Conservation (phyloP, 2,113 vertebrate species). For the Pachypanchax playfairii region DNA sequence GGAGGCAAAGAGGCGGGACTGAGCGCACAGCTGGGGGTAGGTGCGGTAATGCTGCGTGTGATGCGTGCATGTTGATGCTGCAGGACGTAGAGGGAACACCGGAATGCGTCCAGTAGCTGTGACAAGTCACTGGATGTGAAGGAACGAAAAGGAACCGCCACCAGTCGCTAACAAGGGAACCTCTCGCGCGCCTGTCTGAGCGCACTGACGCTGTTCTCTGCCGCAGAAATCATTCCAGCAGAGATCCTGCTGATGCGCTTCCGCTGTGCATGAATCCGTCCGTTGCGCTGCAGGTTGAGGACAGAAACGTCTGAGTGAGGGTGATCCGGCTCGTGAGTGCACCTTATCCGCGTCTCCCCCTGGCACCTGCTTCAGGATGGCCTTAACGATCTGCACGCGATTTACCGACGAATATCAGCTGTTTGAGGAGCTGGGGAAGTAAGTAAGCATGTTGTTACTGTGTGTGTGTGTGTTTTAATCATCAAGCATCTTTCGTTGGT, state of each 20-base stretch:
- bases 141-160: neutral
- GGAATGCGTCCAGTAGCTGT: slow-evolving; percentile 46
- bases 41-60: slow-evolving; percentile 64
- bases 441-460: slow-evolving; percentile 70
- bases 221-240: slow-evolving; percentile 55
- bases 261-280: slow-evolving; percentile 62
- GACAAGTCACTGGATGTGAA: slow-evolving; percentile 55
- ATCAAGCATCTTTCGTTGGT: slow-evolving; percentile 43
- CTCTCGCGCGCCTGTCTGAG: slow-evolving; percentile 1
- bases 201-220: slow-evolving; percentile 35
- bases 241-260: slow-evolving; percentile 43
- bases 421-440: slow-evolving; percentile 98
- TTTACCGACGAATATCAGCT: slow-evolving; percentile 98
- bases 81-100: slow-evolving; percentile 30
- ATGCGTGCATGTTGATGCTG: slow-evolving; percentile 41
- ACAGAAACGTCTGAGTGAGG: slow-evolving; percentile 54
- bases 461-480: slow-evolving; percentile 19
- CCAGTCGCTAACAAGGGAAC: slow-evolving; percentile 12
- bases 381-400: slow-evolving; percentile 92
- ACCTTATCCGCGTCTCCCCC: slow-evolving; percentile 48
- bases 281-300: slow-evolving; percentile 54
- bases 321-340: slow-evolving; percentile 55
- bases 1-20: slow-evolving; percentile 62
- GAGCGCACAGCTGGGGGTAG: slow-evolving; percentile 57
- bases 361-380: slow-evolving; percentile 81